Evolutionary conservation across 2,888 invertebrate genomes (phyloP).

Genomic region (Sminthurides aquaticus): DNA sequence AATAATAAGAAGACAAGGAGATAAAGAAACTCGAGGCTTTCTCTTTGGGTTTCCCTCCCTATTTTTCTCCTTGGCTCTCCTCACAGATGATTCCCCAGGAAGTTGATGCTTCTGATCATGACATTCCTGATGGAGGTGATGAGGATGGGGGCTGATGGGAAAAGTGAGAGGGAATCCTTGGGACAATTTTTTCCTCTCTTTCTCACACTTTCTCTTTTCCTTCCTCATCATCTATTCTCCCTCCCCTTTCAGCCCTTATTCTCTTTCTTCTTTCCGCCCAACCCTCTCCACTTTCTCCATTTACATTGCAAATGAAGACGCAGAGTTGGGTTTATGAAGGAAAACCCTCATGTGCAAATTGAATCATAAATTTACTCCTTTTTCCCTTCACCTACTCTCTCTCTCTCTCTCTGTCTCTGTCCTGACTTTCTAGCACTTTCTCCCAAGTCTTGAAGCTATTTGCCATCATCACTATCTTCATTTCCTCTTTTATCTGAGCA

Average conservation of each 20-base stretch:
- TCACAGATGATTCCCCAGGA: too few species aligned
- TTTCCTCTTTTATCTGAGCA: not conserved
- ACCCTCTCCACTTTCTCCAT: slow-evolving; percentile 19
- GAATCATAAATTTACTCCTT: slow-evolving; percentile 43
- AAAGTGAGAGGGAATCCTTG: too few species aligned
- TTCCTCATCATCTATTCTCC: not conserved
- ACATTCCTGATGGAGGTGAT: not conserved
- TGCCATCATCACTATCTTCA: not conserved
- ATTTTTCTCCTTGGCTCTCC: too few species aligned
- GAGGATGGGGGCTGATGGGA: not conserved
- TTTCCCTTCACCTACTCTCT: slow-evolving; percentile 26
- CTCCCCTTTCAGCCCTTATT: not conserved
- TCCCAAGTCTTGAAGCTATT: not conserved
- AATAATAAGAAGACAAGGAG: not conserved
- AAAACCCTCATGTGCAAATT: slow-evolving; percentile 43
- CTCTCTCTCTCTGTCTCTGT: not conserved
- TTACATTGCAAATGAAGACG: slow-evolving; percentile 43
- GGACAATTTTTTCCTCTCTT: slow-evolving; percentile 2
- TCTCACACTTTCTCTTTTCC: not conserved
- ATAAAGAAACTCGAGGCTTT: too few species aligned
- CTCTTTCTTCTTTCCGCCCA: not conserved
- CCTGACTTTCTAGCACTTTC: not conserved
- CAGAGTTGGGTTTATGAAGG: slow-evolving; percentile 30
- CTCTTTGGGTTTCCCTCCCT: too few species aligned
- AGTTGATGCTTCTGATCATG: not conserved